phyloP scores from a whole-genome alignment of 2,113 vertebrate genomes.

The Gallinago paraguaiae region DNA sequence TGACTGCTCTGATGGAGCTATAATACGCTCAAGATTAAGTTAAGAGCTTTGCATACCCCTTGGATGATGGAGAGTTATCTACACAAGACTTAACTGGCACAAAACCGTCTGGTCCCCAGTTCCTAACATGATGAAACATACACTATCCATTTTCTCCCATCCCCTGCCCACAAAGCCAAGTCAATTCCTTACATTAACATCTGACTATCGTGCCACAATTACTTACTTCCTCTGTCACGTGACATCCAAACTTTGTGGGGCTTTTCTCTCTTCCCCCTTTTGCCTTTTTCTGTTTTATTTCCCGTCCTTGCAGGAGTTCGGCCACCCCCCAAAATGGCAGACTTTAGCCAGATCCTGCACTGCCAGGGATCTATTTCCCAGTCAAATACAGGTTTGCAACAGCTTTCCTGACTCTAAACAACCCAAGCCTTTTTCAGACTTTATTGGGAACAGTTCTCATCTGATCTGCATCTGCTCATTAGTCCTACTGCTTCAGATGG shows the following conservation, averaged over 20 bases:
- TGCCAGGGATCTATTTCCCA: neutral
- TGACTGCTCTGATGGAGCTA: neutral
- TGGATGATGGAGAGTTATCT: neutral
- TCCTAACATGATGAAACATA: neutral
- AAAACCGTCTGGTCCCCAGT: neutral
- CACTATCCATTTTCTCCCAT: neutral
- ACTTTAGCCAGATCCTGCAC: neutral
- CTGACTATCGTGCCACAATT: neutral
- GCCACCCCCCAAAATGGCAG: neutral
- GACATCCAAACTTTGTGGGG: neutral
- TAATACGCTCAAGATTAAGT: rapidly evolving
- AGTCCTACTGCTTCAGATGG: neutral
- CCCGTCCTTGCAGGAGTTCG: neutral
- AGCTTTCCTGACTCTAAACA: neutral
- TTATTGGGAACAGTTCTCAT: neutral
- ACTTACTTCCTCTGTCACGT: neutral
- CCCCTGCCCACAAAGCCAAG: neutral
- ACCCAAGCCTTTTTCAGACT: neutral
- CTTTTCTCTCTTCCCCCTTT: neutral
- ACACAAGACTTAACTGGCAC: neutral
- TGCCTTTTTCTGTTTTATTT: neutral
- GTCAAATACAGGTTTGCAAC: neutral
- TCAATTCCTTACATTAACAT: neutral
- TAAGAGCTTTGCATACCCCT: neutral
- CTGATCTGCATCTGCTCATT: neutral